Evolutionary conservation across 2,113 vertebrate species (phyloP).

Genomic region (Trinectes maculatus): DNA sequence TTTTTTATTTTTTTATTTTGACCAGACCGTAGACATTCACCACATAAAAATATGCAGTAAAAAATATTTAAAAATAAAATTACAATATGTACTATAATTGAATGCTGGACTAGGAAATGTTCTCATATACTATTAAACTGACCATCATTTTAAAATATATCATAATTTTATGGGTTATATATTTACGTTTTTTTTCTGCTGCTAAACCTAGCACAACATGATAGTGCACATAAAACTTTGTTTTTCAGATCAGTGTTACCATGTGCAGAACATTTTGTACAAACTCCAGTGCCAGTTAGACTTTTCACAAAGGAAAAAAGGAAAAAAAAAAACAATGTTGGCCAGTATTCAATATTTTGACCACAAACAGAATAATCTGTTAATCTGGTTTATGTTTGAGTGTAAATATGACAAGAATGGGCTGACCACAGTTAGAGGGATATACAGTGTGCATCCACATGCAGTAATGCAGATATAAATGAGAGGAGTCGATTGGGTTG

Average conservation of each 20-base stretch:
- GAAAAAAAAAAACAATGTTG: background rate
- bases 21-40: background rate
- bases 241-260: background rate
- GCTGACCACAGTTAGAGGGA: conserved; percentile 7
- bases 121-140: background rate
- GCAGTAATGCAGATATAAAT: background rate
- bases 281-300: background rate
- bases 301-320: background rate
- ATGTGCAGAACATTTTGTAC: conserved; percentile 9
- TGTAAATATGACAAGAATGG: conserved; percentile 54
- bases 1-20: background rate
- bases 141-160: conserved; percentile 8
- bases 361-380: conserved; percentile 36
- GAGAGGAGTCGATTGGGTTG: background rate
- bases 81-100: background rate
- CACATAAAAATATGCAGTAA: background rate
- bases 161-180: conserved; percentile 5
- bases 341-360: conserved; percentile 47
- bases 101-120: conserved; percentile 17
- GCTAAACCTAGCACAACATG: background rate
- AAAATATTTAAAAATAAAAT: background rate
- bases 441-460: background rate
- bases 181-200: conserved; percentile 24
- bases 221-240: background rate
- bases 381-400: conserved; percentile 32